Base-by-base conservation (phyloP, 2,888 invertebrate genomes). In the Pachycephus smyrnensis region DNA sequence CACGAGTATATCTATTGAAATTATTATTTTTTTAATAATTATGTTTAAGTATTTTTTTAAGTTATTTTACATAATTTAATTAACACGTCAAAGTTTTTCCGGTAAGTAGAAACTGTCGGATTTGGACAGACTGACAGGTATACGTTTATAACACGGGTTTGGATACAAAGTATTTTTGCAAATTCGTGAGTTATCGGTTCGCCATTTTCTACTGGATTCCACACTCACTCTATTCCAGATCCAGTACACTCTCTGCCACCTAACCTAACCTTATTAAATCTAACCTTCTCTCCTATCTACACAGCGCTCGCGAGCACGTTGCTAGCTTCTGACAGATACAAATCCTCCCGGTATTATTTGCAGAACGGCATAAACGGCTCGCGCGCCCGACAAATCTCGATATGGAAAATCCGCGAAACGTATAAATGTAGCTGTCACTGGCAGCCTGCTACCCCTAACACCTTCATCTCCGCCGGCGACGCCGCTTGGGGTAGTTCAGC, bases 371-470 rank as follows among this genome's bases (percentile, higher is more conserved):
- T 85, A 85, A 84, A 84, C 83, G 71, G 76, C 76, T 77, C 77
- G 78, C 77, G 86, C 89, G 86, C 87, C 85, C 88, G 89, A 89
- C 89, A 86, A 88, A 89, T 90, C 88, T 89, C 89, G 90, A 90
- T 89, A 89, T 89, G 89, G 88, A 90, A 90, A 90, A 89, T 88
- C 87, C 87, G 84, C 85, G 88, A 89, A 88, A 89, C 88, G 88
- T 89, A 89, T 89, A 90, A 90, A 90, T 90, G 90, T 89, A 88
- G 89, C 90, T 90, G 90, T 90, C 90, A 90, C 84, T 86, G 84
- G 88, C 90, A 90, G 88, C 73, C 85, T 85, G 86, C 87, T 81
- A 84, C 77, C 83, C 87, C 84, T 88, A 88, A 87, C 88, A 87
- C 86, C 87, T 88, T 88, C 85, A 88, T 88, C 83, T 55, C 71